Evolutionary conservation across 2,113 vertebrate genomes (phyloP).

Genomic region (Myotis lucifugus): DNA sequence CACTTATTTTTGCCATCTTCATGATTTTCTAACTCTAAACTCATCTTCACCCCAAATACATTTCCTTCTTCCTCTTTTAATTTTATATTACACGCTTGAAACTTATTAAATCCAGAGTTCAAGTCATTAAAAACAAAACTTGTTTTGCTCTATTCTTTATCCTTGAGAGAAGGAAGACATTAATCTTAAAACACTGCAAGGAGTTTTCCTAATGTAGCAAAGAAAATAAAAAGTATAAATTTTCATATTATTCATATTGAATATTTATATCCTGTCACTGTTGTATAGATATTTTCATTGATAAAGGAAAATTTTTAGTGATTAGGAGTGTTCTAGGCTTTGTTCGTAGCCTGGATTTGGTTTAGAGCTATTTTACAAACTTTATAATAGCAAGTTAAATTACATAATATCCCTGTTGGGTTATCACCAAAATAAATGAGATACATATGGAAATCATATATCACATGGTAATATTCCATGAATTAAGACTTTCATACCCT

Average conservation of each 20-base stretch:
- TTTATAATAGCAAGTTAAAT: background rate
- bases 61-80: background rate
- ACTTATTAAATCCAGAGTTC: background rate
- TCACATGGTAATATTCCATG: background rate
- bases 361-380: background rate
- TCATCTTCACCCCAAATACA: background rate
- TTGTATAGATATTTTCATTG: conserved; percentile 18
- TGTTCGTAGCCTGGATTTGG: background rate
- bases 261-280: background rate
- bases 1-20: background rate
- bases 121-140: conserved; percentile 28
- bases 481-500: background rate
- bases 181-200: conserved; percentile 32
- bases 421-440: background rate
- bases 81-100: background rate
- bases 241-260: conserved; percentile 9
- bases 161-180: background rate
- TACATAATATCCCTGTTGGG: background rate
- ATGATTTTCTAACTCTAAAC: background rate
- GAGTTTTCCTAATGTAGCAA: background rate
- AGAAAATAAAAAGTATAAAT: conserved; percentile 12
- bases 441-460: background rate
- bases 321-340: background rate
- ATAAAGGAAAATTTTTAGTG: background rate
- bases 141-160: conserved; percentile 1